Conservation (phyloP, 2,113 vertebrate species). For the Agelaius tricolor region DNA sequence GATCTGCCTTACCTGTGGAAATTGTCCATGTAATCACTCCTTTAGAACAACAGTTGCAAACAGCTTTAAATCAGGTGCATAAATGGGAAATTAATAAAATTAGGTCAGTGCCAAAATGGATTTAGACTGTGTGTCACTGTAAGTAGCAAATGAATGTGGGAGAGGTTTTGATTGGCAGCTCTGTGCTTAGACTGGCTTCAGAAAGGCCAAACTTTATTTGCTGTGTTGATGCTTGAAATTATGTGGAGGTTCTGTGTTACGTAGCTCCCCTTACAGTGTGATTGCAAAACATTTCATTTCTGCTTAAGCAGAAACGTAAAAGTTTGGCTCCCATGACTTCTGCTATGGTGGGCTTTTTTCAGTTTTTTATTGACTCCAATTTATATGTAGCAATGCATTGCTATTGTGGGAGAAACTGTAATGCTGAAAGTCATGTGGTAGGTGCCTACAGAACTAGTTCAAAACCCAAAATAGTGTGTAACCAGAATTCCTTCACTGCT, state of each 20-base stretch:
- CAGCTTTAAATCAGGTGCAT: not conserved
- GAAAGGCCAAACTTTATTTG: not conserved
- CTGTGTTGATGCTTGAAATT: not conserved
- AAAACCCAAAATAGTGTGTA: not conserved
- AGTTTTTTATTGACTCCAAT: not conserved
- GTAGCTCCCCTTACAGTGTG: not conserved
- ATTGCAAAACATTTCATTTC: not conserved
- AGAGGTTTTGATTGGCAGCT: not conserved
- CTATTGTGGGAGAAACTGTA: not conserved
- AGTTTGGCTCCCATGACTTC: not conserved
- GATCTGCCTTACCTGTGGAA: not conserved
- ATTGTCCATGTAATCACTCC: not conserved
- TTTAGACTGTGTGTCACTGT: not conserved
- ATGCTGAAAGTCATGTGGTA: not conserved
- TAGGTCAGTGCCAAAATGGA: not conserved
- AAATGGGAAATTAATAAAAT: not conserved
- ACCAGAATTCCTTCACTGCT: slow-evolving; percentile 72
- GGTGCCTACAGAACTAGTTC: slow-evolving; percentile 3
- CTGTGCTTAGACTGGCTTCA: not conserved
- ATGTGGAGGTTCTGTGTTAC: not conserved
- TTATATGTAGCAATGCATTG: not conserved
- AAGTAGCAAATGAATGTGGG: not conserved
- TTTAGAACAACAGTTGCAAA: not conserved
- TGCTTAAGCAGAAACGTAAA: not conserved
- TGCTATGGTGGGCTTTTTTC: not conserved